Evolutionary conservation across 2,888 invertebrate genomes (phyloP), one percentile per base, ranked within the genome.

Genomic region (Polymixis flavicincta): DNA sequence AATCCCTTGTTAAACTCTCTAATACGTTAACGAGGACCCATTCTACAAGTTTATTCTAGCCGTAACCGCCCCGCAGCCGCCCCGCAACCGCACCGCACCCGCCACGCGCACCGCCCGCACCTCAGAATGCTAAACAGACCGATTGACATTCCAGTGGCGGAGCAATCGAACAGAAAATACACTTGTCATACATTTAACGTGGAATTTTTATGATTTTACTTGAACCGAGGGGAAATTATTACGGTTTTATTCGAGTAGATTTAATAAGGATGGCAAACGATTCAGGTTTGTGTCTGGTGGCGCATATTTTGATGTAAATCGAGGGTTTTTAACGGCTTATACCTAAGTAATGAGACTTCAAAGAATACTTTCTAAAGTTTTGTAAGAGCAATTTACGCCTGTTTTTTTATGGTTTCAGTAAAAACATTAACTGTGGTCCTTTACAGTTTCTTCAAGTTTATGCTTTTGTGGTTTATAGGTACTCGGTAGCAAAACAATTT

Each of bases 171-270:
- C 91, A 93, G 93, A 94, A 95, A 95, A 95, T 95, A 95, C 94
- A 94, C 95, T 95, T 95, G 94, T 95, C 94, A 93, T 92, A 93
- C 91, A 93, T 94, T 94, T 93, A 94, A 92, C 91, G 90, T 90
- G 90, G 90, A 91, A 91, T 92, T 93, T 93, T 93, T 92, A 91
- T 91, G 88, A 91, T 92, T 92, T 91, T 83, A 87, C 85, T 87
- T 78, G 75, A 82, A 82, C 78, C 54, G 86, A 85, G 86, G 88
- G 84, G 83, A 83, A 89, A 85, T 87, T 89, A 85, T 85, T 76
- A 76, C 72, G 73, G 75, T 71, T 74, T 83, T 84, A 80, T 84
- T 86, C 83, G 76, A 78, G 76, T 78, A 74, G 70, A 83, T 75
- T 78, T 85, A 85, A 82, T 82, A 82, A 76, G 79, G 69, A 80